Evolutionary conservation across 2,888 invertebrate genomes (phyloP).

Genomic region (Stictocephala bisonia): DNA sequence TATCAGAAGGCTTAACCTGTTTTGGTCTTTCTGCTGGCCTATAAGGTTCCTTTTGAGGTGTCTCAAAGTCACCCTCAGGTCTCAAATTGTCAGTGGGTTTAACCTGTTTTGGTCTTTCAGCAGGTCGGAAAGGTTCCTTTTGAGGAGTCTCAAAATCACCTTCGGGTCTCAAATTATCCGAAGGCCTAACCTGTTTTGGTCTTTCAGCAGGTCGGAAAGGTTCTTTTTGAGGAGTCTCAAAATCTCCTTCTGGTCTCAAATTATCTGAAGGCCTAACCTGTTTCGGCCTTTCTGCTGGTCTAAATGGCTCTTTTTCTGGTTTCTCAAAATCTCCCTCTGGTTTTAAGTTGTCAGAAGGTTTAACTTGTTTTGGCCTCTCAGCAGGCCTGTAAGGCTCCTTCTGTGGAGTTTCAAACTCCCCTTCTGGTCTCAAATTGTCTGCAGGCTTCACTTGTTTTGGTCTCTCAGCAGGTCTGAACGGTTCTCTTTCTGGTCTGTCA

Average conservation of each 20-base stretch:
- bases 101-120: slow-evolving; percentile 58
- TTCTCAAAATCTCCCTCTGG: slow-evolving; percentile 65
- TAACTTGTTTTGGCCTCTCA: slow-evolving; percentile 66
- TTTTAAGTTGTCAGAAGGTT: slow-evolving; percentile 68
- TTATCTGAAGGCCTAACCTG: slow-evolving; percentile 69
- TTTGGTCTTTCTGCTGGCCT: slow-evolving; percentile 68
- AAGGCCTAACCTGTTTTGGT: slow-evolving; percentile 62
- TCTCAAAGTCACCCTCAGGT: slow-evolving; percentile 68
- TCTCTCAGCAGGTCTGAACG: slow-evolving; percentile 69
- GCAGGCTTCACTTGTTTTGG: slow-evolving; percentile 65
- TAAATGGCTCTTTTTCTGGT: slow-evolving; percentile 51
- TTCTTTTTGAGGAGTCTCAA: slow-evolving; percentile 63
- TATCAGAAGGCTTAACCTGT: slow-evolving; percentile 68
- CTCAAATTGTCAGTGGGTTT: slow-evolving; percentile 55
- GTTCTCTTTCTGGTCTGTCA: slow-evolving; percentile 64
- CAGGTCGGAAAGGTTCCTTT: slow-evolving; percentile 60
- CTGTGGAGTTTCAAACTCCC: slow-evolving; percentile 64
- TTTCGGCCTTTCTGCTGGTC: slow-evolving; percentile 68
- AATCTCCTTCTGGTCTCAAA: slow-evolving; percentile 65
- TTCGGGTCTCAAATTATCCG: slow-evolving; percentile 60
- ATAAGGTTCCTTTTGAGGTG: slow-evolving; percentile 58
- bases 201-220: slow-evolving; percentile 65
- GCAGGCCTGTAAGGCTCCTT: slow-evolving; percentile 66
- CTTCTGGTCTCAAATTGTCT: slow-evolving; percentile 70
- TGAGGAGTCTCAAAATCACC: slow-evolving; percentile 61